Evolutionary conservation across 2,888 invertebrate species (phyloP).

Genomic region (Lasius platythorax): DNA sequence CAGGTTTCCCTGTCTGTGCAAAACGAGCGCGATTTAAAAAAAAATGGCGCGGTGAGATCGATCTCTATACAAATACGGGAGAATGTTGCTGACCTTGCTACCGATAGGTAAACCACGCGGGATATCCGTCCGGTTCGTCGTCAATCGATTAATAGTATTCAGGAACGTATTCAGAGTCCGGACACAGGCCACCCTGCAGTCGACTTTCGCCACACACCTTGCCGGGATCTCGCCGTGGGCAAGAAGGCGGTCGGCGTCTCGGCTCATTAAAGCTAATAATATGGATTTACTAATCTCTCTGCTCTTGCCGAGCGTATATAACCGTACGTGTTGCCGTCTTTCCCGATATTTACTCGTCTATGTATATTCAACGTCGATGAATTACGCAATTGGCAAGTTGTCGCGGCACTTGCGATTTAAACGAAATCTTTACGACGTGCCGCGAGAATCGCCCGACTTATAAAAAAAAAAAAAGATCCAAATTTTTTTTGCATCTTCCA

Average conservation of each 20-base stretch:
- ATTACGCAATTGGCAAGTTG: conserved; percentile 36
- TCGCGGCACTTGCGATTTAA: neutral
- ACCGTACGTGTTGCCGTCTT: conserved; percentile 30
- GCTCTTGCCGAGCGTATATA: conserved; percentile 67
- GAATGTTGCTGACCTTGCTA: conserved; percentile 12
- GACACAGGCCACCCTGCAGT: conserved; percentile 79
- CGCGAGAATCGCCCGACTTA: neutral
- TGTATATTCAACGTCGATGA: conserved; percentile 38
- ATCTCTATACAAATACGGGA: neutral
- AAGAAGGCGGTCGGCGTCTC: conserved; percentile 79
- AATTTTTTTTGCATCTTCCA: neutral
- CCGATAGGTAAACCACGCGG: conserved; percentile 51
- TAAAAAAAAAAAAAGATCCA: neutral
- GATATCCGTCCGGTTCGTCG: conserved; percentile 60
- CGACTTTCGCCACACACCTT: conserved; percentile 80
- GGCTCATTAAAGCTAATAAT: conserved; percentile 84
- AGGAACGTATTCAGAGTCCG: conserved; percentile 70
- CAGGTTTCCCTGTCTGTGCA: neutral
- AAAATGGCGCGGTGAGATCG: neutral
- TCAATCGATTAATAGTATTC: conserved; percentile 78
- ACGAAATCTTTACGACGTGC: neutral
- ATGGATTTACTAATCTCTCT: conserved; percentile 83
- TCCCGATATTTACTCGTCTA: conserved; percentile 38
- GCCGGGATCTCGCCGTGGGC: conserved; percentile 78
- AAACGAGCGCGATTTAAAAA: neutral